Evolutionary conservation across 1,140 invertebrate genomes (phyloP).

Genomic region (Phymorhynchus buccinoides): DNA sequence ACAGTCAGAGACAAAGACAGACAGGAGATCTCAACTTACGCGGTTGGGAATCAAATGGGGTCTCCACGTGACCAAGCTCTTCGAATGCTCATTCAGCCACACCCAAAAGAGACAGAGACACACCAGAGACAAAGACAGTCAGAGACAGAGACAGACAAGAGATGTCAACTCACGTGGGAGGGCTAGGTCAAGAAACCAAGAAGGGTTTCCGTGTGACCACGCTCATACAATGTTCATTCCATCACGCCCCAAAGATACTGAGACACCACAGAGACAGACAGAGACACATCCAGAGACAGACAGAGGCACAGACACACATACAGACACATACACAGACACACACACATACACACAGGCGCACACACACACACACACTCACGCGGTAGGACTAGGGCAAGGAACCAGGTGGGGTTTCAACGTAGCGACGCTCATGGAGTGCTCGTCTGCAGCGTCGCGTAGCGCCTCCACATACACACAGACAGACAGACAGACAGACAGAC

Average conservation of each 20-base stretch:
- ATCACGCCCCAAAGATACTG: too few species aligned
- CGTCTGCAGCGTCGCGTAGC: slow-evolving; percentile 72
- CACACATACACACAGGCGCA: background rate
- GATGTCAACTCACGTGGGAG: too few species aligned
- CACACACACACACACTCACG: slow-evolving; percentile 50
- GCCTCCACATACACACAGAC: background rate
- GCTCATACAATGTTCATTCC: too few species aligned
- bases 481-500: background rate
- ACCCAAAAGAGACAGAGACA: background rate
- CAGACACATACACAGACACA: background rate
- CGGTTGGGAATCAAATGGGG: background rate
- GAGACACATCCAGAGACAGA: too few species aligned
- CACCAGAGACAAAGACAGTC: too few species aligned
- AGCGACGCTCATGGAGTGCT: slow-evolving; percentile 73
- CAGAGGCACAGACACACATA: background rate
- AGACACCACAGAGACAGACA: too few species aligned
- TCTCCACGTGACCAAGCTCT: too few species aligned
- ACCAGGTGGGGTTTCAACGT: slow-evolving; percentile 75
- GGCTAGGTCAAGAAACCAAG: background rate
- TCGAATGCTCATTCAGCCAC: too few species aligned
- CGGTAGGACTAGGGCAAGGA: slow-evolving; percentile 64
- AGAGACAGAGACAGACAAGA: too few species aligned
- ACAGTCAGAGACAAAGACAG: too few species aligned
- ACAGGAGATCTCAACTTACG: background rate
- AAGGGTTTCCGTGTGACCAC: too few species aligned